phyloP scores from a whole-genome alignment of 2,888 invertebrate genomes.

The Brenthis ino region DNA sequence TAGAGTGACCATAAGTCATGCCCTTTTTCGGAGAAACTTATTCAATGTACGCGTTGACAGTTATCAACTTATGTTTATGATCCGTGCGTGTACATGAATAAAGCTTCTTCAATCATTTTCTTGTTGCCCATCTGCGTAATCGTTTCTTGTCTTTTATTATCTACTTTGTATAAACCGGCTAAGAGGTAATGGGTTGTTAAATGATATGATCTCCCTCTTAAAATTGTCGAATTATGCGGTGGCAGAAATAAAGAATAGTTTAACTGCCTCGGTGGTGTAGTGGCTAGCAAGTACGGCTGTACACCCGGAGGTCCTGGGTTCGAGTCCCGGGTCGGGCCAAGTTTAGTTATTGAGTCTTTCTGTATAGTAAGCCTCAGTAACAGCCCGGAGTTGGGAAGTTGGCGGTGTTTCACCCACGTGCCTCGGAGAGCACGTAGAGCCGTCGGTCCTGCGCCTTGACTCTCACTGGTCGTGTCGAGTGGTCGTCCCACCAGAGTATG shows the following conservation, averaged over 20 bases:
- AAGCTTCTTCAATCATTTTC: slow-evolving; percentile 10
- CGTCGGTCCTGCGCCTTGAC: no score
- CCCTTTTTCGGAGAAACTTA: slow-evolving; percentile 35
- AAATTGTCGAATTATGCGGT: background rate
- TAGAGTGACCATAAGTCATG: slow-evolving; percentile 57
- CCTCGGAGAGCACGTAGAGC: no score
- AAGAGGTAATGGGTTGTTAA: slow-evolving; percentile 9
- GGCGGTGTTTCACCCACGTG: no score
- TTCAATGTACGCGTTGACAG: background rate
- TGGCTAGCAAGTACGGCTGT: no score
- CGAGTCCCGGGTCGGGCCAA: no score
- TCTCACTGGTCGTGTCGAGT: no score
- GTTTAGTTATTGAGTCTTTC: no score
- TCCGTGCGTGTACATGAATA: background rate
- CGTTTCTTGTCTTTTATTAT: background rate
- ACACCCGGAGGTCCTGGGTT: no score
- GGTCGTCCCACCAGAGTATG: no score
- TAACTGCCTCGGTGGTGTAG: background rate
- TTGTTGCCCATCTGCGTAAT: slow-evolving; percentile 12
- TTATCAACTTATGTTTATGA: background rate
- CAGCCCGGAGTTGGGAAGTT: no score
- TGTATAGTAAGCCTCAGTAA: no score
- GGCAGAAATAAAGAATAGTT: background rate
- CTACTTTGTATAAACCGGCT: slow-evolving; percentile 3
- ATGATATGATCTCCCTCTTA: slow-evolving; percentile 4